Base-by-base conservation (phyloP, 2,888 invertebrate genomes). In the Drosophila mettleri region DNA sequence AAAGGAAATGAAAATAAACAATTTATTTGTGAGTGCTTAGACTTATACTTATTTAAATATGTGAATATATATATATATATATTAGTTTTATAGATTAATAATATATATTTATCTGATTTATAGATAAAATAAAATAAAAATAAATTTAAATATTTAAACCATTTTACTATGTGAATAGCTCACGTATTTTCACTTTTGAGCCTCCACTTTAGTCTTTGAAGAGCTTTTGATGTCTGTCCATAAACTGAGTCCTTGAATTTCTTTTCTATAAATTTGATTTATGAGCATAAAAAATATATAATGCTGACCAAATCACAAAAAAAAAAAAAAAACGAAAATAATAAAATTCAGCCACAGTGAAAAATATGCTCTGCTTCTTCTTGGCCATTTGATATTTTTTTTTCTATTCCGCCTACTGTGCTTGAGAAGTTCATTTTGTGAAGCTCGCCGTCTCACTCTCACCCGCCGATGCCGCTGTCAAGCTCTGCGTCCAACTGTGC, bases 361-460 rank as follows among this genome's bases (percentile, higher is more conserved):
- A 22, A 62, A 41, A 49, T 33, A 16, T 57, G 52, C 64, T 53
- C 20, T 29, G 55, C 68, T 70, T 52, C 46, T 38, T 54, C 36
- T 43, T n/a, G 43, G 54, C 52, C 52, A 66, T 43, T 51, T 46
- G 27, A 27, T 45, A 3, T 52, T 54, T 36, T 38, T 38, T 33
- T 43, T 10, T 57, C 27, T 49, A 39, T 51, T 16, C 60, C 52
- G 49, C 64, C 39, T 61, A 46, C 43, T 45, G 38, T 29, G 38
- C 74, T 76, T 78, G 68, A 87, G 76, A 79, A 85, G 80, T 86
- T 87, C 52, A 86, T 86, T 82, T 77, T 63, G 64, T 41, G 58
- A 74, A 68, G 70, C 66, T 60, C 46, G 54, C 64, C 55, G 33
- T 46, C 69, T 48, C 43, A 8, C 63, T 66, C 59, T 27, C 52